Evolutionary conservation across 2,113 vertebrate genomes (phyloP).

Genomic region (Eulacestoma nigropectus): DNA sequence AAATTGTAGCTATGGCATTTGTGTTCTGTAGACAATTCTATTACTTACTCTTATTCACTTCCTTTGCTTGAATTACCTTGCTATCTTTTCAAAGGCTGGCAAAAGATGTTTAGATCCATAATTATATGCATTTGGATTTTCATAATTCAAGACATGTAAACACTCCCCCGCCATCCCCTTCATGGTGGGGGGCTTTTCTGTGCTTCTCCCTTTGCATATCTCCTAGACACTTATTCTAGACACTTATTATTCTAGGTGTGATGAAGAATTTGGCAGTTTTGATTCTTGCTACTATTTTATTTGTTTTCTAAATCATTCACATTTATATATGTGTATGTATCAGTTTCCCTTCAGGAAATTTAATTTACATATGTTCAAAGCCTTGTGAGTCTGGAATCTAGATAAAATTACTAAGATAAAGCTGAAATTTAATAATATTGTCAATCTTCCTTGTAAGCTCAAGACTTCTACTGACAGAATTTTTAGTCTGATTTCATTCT

Average conservation of each 20-base stretch:
- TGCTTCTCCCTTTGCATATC: not conserved
- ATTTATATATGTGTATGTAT: not conserved
- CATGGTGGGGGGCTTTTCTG: not conserved
- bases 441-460: not conserved
- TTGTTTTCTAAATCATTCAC: not conserved
- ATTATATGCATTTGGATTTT: not conserved
- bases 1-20: not conserved
- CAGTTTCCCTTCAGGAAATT: not conserved
- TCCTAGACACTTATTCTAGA: not conserved
- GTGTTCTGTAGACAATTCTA: not conserved
- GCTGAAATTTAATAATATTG: not conserved
- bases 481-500: not conserved
- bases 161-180: not conserved
- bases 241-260: not conserved
- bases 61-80: not conserved
- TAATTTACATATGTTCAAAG: not conserved
- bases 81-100: not conserved
- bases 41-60: not conserved
- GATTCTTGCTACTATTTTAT: not conserved
- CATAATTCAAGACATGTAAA: not conserved
- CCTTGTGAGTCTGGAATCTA: not conserved
- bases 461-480: not conserved
- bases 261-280: not conserved
- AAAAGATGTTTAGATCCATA: not conserved
- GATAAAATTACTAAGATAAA: conserved; percentile 8